Percentiles rank a stretch among this genome's conserved stretches.
phyloP scores from a whole-genome alignment of 2,888 invertebrate species.

The Hylaea fasciaria region DNA sequence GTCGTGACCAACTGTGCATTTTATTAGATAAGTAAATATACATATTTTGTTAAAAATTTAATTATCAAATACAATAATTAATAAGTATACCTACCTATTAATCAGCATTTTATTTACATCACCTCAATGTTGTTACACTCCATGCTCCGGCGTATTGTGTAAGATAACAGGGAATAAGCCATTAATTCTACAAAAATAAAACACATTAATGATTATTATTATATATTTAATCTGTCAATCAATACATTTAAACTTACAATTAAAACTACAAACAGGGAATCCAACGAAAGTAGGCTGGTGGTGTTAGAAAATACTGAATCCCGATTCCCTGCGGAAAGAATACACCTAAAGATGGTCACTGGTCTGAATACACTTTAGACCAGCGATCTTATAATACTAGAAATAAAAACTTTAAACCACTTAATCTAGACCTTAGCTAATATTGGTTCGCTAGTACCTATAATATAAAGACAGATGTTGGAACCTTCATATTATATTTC shows the following conservation, averaged over 20 bases:
- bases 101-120: too few relatives aligned
- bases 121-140: too few relatives aligned
- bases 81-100: too few relatives aligned
- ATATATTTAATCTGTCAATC: slow-evolving; percentile 51
- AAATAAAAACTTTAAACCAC: slow-evolving; percentile 33
- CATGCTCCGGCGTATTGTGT: too few relatives aligned
- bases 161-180: too few relatives aligned
- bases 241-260: slow-evolving; percentile 63
- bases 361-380: slow-evolving; percentile 8
- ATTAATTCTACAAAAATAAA: slow-evolving; percentile 29
- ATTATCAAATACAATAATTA: too few relatives aligned
- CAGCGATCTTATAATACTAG: slow-evolving; percentile 28
- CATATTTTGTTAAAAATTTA: too few relatives aligned
- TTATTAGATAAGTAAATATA: too few relatives aligned
- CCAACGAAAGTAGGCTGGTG: slow-evolving; percentile 34
- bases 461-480: too few relatives aligned
- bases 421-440: slow-evolving; percentile 30
- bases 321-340: slow-evolving; percentile 28
- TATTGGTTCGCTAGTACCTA: slow-evolving; percentile 28
- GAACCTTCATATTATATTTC: too few relatives aligned
- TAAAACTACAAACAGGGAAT: slow-evolving; percentile 54
- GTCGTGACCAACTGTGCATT: too few relatives aligned
- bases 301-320: slow-evolving; percentile 51
- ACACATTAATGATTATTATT: slow-evolving; percentile 37
- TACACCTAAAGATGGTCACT: slow-evolving; percentile 13